Base-by-base conservation (phyloP, 2,113 vertebrate species). In the Dromas ardeola region DNA sequence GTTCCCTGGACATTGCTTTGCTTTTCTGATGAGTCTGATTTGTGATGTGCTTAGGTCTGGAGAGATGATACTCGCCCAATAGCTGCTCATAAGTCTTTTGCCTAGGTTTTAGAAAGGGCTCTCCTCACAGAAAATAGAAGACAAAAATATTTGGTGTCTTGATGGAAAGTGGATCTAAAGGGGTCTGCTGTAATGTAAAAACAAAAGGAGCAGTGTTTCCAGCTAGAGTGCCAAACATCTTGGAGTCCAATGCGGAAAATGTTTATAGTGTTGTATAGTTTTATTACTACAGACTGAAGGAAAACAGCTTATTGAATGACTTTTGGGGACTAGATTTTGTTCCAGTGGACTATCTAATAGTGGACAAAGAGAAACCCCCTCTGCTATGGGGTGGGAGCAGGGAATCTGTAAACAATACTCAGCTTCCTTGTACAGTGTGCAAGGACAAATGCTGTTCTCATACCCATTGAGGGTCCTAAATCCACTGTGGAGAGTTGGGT, bases 231-330 rank as follows among this genome's bases (percentile, higher is more conserved):
- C 95, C 95, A 98, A 98, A 72, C 94, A 94, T 97, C 95, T 98
- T 98, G 96, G 97, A 98, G 96, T 97, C 92, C 89, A 97, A 94
- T 63, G 83, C 59, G 80, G 97, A 98, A 94, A 98, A 98, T 95
- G 74, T 97, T 98, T 98, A 97, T 98, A 97, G 97, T 95, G 95
- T 96, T 98, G 93, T 98, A 97, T 97, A 98, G 91, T 98, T 98
- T 98, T 98, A 97, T 97, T 98, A 95, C 93, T 95, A 91, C 82
- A 92, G 95, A 97, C 95, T 97, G 97, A 97, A 97, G 94, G 91
- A 97, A 97, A 97, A 93, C 47, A 95, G 77, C 92, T 97, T 97
- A 89, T 79, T 96, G 95, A 97, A 86, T 96, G 85, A 79, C 80
- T 97, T 95, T 85, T 4, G 65, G 52, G 81, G 81, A 86, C 58